Conservation (phyloP, 2,888 invertebrate species). For the Ophonus ardosiacus region DNA sequence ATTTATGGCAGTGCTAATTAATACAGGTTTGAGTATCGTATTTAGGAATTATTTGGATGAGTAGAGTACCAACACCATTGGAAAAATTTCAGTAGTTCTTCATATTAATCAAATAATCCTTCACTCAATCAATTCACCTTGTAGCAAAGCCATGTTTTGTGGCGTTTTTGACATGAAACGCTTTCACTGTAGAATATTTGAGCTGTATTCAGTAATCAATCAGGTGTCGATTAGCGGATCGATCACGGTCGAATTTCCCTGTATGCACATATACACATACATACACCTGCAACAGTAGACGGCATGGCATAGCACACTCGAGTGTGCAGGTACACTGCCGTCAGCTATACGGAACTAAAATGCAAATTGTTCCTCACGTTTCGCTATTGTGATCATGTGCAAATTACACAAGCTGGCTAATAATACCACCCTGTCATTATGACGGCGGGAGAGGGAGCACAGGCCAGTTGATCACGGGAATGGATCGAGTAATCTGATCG, state of each 20-base stretch:
- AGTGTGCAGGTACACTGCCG: conserved; percentile 17
- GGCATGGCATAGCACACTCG: background rate
- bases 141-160: background rate
- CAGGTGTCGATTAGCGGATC: conserved; percentile 34
- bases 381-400: conserved; percentile 56
- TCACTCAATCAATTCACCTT: background rate
- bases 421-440: conserved; percentile 53
- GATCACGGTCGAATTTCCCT: conserved; percentile 34
- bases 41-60: too few relatives aligned
- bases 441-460: background rate
- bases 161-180: background rate
- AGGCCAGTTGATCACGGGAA: conserved; percentile 13
- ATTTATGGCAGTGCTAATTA: too few relatives aligned
- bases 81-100: too few relatives aligned
- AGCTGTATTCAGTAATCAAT: conserved; percentile 30
- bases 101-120: background rate
- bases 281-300: background rate
- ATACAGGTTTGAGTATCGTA: too few relatives aligned
- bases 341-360: conserved; percentile 51
- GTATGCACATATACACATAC: conserved; percentile 23
- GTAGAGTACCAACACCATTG: too few relatives aligned
- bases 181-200: conserved; percentile 12
- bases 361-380: conserved; percentile 56
- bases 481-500: conserved; percentile 27
- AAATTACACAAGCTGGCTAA: conserved; percentile 48